Evolutionary conservation across 2,797 vertebrate species (phyloP).

Genomic region (Brachyalestes nurse): DNA sequence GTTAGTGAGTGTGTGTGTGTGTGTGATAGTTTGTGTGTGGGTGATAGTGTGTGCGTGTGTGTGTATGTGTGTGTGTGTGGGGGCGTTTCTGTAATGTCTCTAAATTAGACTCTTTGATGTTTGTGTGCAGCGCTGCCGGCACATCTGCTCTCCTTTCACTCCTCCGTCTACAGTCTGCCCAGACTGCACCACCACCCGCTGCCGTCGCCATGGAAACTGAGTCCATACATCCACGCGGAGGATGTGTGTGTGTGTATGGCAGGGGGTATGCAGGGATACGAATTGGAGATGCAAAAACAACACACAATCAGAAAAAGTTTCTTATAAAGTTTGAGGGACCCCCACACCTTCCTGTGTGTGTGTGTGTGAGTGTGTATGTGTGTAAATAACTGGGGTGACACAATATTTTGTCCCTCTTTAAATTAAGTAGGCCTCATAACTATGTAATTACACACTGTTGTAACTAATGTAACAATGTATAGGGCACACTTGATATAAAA

Average conservation of each 20-base stretch:
- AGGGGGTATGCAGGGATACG: conserved; percentile 13
- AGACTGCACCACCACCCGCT: conserved; percentile 71
- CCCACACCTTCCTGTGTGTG: too few species aligned
- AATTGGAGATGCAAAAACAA: conserved; percentile 19
- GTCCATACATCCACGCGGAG: conserved; percentile 65
- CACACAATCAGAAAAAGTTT: conserved; percentile 12
- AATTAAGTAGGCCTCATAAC: too few species aligned
- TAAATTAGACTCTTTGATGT: conserved; percentile 74
- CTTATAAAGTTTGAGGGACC: too few species aligned
- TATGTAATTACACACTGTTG: too few species aligned
- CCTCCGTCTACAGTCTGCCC: conserved; percentile 75
- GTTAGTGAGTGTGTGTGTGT: conserved; percentile 34
- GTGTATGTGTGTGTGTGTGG: conserved; percentile 67
- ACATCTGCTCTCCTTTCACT: conserved; percentile 77
- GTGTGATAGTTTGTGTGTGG: conserved; percentile 57
- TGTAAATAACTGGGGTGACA: too few species aligned
- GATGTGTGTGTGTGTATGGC: conserved; percentile 17
- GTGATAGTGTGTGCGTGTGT: conserved; percentile 47
- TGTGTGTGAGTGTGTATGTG: too few species aligned
- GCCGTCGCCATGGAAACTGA: conserved; percentile 83
- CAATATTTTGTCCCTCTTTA: too few species aligned
- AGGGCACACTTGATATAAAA: too few species aligned
- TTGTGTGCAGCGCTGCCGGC: conserved; percentile 58
- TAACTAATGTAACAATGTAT: too few species aligned
- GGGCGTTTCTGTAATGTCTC: conserved; percentile 75